These are phyloP conservation scores for Phenganax stokvisi DNA, from an alignment of 92 coral and sea anemone species.

Conservation along the genomic window DNA sequence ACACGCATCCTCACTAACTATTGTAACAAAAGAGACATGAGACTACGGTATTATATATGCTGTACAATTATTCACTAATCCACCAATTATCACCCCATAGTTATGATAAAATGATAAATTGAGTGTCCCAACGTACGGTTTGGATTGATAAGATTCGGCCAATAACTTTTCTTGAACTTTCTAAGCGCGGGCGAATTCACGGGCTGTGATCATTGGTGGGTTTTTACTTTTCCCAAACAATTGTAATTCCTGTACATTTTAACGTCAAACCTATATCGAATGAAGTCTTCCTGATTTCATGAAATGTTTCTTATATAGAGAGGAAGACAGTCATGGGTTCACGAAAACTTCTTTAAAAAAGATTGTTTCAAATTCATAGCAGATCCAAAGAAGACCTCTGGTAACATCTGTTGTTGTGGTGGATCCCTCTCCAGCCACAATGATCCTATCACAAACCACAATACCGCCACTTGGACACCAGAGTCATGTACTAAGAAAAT, in stretches of 20 bases:
- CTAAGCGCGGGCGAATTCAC: background rate
- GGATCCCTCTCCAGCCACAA: constrained; percentile 39
- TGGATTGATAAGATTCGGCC: no score
- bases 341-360: constrained; percentile 54
- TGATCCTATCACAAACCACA: constrained; percentile 43
- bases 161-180: background rate
- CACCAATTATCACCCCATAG: no score
- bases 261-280: background rate
- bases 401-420: constrained; percentile 68
- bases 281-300: background rate
- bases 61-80: no score
- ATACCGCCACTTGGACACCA: constrained; percentile 62
- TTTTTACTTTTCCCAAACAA: no score
- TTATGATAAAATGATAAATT: no score
- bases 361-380: constrained; percentile 73
- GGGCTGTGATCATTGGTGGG: background rate
- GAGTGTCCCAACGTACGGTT: no score
- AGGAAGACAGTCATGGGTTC: constrained; percentile 86
- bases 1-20: no score
- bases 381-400: constrained; percentile 53
- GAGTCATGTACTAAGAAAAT: constrained; percentile 71
- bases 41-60: no score
- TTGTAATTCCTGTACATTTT: background rate
- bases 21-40: no score
- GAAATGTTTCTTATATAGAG: constrained; percentile 45